phyloP scores from a whole-genome alignment of 2,113 vertebrate species.

The Notiomystis cincta region DNA sequence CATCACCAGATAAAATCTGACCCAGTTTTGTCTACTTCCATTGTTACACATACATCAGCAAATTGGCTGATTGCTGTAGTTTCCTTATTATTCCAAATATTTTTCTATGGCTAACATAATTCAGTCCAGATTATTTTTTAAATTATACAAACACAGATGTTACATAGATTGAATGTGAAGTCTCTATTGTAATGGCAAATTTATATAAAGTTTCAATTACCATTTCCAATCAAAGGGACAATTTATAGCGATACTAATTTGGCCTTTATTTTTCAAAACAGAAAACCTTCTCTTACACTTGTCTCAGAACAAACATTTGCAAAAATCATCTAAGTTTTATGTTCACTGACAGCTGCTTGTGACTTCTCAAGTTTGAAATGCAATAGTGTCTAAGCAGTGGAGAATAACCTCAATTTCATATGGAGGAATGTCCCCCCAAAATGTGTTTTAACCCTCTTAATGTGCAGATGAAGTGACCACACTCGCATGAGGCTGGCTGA shows the following conservation, averaged over 20 bases:
- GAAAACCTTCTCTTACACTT: background rate
- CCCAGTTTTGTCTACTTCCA: conserved; percentile 54
- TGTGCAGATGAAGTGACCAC: background rate
- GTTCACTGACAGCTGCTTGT: background rate
- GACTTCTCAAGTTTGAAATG: conserved; percentile 20
- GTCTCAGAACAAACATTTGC: background rate
- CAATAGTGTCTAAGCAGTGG: background rate
- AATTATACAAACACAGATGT: background rate
- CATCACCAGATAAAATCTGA: conserved; percentile 61
- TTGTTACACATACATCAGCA: conserved; percentile 13
- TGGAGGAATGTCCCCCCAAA: background rate
- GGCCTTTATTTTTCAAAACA: conserved; percentile 16
- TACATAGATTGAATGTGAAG: background rate
- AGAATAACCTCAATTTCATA: background rate
- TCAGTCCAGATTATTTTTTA: background rate
- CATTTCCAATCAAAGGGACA: background rate
- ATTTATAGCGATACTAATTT: background rate
- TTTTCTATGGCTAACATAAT: background rate
- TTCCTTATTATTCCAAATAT: conserved; percentile 12
- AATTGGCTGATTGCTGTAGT: background rate
- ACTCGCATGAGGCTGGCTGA: background rate
- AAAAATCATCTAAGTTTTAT: background rate
- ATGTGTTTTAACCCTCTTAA: background rate
- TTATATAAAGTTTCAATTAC: background rate
- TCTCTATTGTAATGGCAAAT: background rate